Conservation (phyloP, 1,140 invertebrate species). For the Triops cancriformis region DNA sequence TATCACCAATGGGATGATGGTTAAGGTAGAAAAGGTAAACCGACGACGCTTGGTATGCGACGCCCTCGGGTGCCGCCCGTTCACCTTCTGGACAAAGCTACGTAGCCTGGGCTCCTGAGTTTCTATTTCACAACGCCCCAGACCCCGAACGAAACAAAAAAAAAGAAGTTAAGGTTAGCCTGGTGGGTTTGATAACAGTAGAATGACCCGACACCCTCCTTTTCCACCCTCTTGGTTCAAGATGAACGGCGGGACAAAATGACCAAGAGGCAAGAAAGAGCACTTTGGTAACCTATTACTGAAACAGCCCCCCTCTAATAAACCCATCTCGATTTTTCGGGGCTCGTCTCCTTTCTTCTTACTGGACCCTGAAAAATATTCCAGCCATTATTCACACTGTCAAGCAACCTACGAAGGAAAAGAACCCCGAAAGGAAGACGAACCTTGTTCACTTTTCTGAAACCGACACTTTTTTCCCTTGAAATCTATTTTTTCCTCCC, state of each 20-base stretch:
- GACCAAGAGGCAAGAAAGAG: no score
- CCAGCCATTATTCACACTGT: background rate
- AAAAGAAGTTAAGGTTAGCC: background rate
- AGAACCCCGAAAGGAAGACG: no score
- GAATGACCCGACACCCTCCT: background rate
- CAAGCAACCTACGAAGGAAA: background rate
- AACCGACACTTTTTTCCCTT: background rate
- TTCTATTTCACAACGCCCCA: background rate
- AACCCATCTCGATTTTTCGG: constrained; percentile 2
- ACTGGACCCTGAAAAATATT: background rate
- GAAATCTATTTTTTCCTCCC: background rate
- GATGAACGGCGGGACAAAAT: no score
- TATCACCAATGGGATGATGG: no score
- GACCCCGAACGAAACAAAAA: background rate
- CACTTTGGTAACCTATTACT: background rate
- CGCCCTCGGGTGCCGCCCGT: constrained; percentile 8
- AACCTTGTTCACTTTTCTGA: background rate
- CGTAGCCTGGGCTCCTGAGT: background rate
- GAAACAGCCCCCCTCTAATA: constrained; percentile 9
- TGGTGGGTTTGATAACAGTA: background rate
- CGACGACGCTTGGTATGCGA: constrained; percentile 10
- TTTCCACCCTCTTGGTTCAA: background rate
- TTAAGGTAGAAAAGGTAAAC: background rate
- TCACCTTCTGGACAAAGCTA: background rate
- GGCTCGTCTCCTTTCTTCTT: background rate